Base-by-base conservation (phyloP, 2,888 invertebrate genomes). In the Diaperis boleti region DNA sequence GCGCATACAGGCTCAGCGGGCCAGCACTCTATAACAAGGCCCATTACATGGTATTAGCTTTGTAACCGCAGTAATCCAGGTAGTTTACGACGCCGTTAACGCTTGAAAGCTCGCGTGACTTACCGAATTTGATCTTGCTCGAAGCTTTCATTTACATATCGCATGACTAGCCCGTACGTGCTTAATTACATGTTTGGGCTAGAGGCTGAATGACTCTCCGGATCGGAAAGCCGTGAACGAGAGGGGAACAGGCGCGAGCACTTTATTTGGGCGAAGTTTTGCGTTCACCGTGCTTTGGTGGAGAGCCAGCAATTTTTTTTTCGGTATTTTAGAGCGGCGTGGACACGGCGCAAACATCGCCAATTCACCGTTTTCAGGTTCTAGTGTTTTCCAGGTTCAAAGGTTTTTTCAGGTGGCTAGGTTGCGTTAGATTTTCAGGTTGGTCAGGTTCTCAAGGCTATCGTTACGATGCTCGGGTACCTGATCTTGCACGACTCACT, bases 31-130 rank as follows among this genome's bases (percentile, higher is more conserved):
- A 78, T 78, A 77, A 76, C 75, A 70, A 73, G 73, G 65, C 69
- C 75, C 75, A 76, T 78, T 77, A 78, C 76, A 76, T 63, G 77
- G 76, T 74, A 76, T 78, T 78, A 76, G 74, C 76, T 76, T 78
- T 77, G 77, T 77, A 77, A 76, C 74, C 76, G 70, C 73, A 72
- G 69, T 78, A 78, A 78, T 78, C 78, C 76, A 77, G 78, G 77
- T 78, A 76, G 70, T 79, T 79, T 78, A 79, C 72, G 74, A 72
- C 74, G 70, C 73, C 76, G 74, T 78, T 78, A 77, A 78, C 73
- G 77, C 76, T 75, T 73, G 74, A 72, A 72, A 73, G 74, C 72
- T 78, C 72, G 76, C 78, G 77, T 78, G 79, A 77, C 79, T 77
- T 78, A 76, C 76, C 76, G 74, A 78, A 78, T 76, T 78, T 77